Evolutionary conservation across 2,113 vertebrate genomes (phyloP), one percentile per base, ranked within the genome.

Genomic region (Aptenodytes forsteri): DNA sequence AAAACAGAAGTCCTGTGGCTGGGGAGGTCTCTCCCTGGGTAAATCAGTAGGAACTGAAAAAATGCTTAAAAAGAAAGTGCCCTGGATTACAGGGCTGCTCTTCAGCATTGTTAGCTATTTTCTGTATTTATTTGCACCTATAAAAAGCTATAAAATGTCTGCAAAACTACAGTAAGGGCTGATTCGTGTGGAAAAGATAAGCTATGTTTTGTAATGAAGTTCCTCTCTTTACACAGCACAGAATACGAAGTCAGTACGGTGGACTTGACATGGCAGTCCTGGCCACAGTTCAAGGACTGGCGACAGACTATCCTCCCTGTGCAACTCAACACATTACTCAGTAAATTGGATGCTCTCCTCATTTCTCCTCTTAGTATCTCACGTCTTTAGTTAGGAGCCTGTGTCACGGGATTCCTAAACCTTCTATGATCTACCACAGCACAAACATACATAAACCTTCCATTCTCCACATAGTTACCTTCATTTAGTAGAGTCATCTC

Each of bases 201-300:
- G 8, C 42, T 54, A 1, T 6, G 5, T 3, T 67, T 76, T 26
- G 7, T 46, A 58, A n/a, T 7, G 23, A 32, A 34, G 26, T 13
- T 6, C 27, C 4, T 72, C 21, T 66, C 13, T 62, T 17, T 16
- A 38, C 1, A 3, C 32, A 59, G 52, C 75, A 40, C 56, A 19
- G 46, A 52, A 16, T 3, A 17, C 0, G 0, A 52, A 23, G 4
- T 1, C 34, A 25, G 50, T 13, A 6, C 3, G 0, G 1, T 7
- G 30, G 46, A 34, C 11, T 61, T 47, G 36, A 47, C 0, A 0
- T 25, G 47, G 50, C 56, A n/a, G 32, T 25, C 27, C 13, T 47
- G 59, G 61, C 22, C 4, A 2, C 44, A 40, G 26, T 4, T 40
- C 46, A 61, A 76, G 10, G 16, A 1, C 22, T 58, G 38, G 13